Percentiles rank a stretch among this genome's conserved stretches.
Conservation (phyloP, 2,113 vertebrate genomes). For the Athene noctua region DNA sequence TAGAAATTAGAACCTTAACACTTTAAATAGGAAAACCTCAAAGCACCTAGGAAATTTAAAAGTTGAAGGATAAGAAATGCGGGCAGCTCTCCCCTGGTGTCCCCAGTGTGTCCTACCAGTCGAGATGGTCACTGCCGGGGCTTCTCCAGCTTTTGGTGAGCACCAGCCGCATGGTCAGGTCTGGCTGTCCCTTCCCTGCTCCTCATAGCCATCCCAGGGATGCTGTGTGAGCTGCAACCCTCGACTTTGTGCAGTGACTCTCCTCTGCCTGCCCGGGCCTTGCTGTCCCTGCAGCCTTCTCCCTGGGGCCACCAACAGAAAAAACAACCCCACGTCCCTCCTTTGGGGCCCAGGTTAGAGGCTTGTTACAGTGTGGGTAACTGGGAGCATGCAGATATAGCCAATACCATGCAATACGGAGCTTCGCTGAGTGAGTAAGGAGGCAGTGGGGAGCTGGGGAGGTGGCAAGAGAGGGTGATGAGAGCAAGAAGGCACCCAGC, state of each 20-base stretch:
- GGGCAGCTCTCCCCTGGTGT: not conserved
- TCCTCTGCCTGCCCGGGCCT: not conserved
- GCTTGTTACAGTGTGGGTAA: not conserved
- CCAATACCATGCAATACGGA: rapidly evolving
- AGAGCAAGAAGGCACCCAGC: not conserved
- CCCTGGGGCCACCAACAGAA: not conserved
- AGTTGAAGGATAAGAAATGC: not conserved
- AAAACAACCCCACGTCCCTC: not conserved
- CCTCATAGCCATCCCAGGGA: not conserved
- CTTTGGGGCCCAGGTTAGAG: too few relatives aligned
- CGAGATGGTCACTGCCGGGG: not conserved
- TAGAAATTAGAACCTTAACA: not conserved
- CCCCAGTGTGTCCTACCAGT: not conserved
- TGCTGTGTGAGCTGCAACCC: not conserved
- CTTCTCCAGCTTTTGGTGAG: not conserved
- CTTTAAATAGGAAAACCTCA: not conserved
- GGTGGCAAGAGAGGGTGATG: not conserved
- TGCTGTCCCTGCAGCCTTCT: not conserved
- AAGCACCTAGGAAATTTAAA: not conserved
- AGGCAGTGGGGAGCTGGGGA: not conserved
- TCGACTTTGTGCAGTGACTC: rapidly evolving
- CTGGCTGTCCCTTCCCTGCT: not conserved
- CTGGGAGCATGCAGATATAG: not conserved
- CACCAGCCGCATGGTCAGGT: rapidly evolving
- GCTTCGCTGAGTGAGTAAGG: not conserved